Conservation (phyloP, 2,888 invertebrate genomes). For the Actias luna region DNA sequence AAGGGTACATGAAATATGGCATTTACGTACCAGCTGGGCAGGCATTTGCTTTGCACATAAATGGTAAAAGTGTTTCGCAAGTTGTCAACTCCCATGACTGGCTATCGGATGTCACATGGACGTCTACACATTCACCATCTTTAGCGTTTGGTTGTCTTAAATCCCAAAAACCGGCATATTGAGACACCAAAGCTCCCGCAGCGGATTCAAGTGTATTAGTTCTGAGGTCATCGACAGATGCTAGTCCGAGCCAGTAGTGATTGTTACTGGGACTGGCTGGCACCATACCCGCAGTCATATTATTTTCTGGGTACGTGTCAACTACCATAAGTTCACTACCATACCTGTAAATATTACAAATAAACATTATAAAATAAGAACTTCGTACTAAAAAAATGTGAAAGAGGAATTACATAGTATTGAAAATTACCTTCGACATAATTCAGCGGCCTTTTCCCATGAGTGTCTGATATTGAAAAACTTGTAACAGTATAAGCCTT, state of each 20-base stretch:
- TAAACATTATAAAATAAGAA: constrained; percentile 11
- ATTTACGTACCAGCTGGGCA: constrained; percentile 88
- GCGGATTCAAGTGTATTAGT: constrained; percentile 98
- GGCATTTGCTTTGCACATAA: constrained; percentile 95
- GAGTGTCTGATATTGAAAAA: constrained; percentile 97
- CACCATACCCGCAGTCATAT: constrained; percentile 92
- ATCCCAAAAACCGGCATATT: constrained; percentile 97
- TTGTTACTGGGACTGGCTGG: constrained; percentile 85
- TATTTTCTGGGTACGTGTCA: constrained; percentile 95
- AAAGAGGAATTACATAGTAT: constrained; percentile 2
- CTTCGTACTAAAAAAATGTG: neutral
- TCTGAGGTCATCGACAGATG: constrained; percentile 94
- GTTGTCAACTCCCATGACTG: constrained; percentile 97
- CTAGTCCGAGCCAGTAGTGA: constrained; percentile 95
- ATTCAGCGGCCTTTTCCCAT: constrained; percentile 96
- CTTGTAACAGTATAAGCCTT: constrained; percentile 96
- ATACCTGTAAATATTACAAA: constrained; percentile 85
- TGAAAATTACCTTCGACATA: constrained; percentile 91
- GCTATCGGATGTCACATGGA: constrained; percentile 84
- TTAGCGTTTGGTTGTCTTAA: constrained; percentile 92
- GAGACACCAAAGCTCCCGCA: constrained; percentile 93
- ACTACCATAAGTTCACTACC: constrained; percentile 97
- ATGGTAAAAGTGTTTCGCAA: constrained; percentile 96
- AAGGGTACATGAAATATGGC: neutral
- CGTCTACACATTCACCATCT: constrained; percentile 95